Evolutionary conservation across 2,888 invertebrate species (phyloP).

Genomic region (Pediacus dermestoides): DNA sequence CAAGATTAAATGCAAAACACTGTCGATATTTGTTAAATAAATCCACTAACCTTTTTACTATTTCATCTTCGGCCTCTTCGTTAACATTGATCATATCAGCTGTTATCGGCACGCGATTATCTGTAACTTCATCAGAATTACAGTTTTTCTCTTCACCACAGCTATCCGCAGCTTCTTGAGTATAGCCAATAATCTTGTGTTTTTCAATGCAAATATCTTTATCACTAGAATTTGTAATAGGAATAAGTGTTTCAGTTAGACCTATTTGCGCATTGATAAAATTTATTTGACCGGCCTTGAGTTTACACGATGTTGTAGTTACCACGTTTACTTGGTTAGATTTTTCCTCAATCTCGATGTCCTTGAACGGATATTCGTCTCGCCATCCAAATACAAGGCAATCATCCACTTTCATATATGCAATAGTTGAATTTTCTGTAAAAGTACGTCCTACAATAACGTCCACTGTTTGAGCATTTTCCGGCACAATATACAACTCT

Average conservation of each 20-base stretch:
- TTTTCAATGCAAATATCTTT: no score
- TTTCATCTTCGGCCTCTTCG: neutral
- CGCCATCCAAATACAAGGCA: neutral
- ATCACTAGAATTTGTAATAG: no score
- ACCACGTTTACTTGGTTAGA: no score
- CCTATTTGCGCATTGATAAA: no score
- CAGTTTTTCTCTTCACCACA: no score
- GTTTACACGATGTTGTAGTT: no score
- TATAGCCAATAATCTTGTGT: no score
- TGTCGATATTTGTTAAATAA: neutral
- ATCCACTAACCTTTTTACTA: neutral
- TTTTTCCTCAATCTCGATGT: no score
- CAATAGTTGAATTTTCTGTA: neutral
- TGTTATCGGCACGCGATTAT: neutral
- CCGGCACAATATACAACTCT: neutral
- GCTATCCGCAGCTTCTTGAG: no score
- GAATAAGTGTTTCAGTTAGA: no score
- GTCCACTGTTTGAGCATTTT: neutral
- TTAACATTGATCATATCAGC: neutral
- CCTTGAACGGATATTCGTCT: neutral
- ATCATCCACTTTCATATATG: neutral
- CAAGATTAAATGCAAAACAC: neutral
- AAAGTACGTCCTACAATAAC: slow-evolving; percentile 1
- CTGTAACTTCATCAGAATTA: no score
- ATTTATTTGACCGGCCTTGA: no score